phyloP scores from a whole-genome alignment of 1,140 invertebrate genomes.

The Cyclina sinensis region DNA sequence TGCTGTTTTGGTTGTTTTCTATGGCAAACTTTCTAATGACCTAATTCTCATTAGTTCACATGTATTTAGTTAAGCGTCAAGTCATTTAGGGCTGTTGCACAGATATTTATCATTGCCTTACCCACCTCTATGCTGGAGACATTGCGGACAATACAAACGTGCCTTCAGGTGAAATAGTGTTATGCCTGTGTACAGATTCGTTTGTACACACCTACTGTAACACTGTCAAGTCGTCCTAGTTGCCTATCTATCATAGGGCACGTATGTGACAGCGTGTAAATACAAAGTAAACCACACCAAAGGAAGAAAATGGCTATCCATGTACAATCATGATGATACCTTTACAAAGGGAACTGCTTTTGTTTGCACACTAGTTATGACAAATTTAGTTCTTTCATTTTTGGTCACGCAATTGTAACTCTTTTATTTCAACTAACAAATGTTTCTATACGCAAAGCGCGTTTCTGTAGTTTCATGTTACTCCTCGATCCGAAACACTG shows the following conservation, averaged over 20 bases:
- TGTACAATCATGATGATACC: too few relatives aligned
- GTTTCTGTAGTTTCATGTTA: too few relatives aligned
- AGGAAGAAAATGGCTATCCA: background rate
- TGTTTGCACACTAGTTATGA: background rate
- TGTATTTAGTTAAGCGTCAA: too few relatives aligned
- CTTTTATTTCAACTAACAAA: too few relatives aligned
- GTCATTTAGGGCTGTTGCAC: background rate
- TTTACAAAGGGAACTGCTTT: background rate
- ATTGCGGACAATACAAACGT: background rate
- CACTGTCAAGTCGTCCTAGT: background rate
- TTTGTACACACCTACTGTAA: background rate
- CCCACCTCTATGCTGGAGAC: background rate
- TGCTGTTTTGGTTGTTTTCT: too few relatives aligned
- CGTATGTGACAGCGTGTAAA: background rate
- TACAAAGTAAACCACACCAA: background rate
- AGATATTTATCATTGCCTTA: background rate
- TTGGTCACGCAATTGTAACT: background rate
- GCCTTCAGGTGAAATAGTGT: background rate
- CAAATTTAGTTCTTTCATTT: background rate
- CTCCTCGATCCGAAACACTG: too few relatives aligned
- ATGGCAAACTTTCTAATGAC: too few relatives aligned
- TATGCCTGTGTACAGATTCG: background rate
- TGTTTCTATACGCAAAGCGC: too few relatives aligned
- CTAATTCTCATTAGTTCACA: background rate
- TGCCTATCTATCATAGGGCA: background rate